Base-by-base conservation (phyloP, 2,797 vertebrate species). In the Taenioides sp. region DNA sequence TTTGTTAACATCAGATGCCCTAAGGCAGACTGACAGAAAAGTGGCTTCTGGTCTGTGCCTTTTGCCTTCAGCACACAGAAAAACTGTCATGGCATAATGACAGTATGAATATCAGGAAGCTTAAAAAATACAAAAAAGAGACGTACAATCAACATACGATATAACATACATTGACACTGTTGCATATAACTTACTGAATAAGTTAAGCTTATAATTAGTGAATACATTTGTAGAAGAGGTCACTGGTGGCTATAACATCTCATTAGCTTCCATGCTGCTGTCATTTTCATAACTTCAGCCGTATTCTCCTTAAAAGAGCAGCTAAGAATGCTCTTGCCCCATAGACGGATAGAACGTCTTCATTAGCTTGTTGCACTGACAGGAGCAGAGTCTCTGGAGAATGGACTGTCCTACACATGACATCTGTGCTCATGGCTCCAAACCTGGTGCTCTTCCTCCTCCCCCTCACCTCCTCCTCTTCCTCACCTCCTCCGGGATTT, bases 351-450 rank as follows among this genome's bases (percentile, higher is more conserved):
- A 43, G 61, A 40, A 43, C 3, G 6, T 43, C 34, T 63, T 43
- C 34, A 40, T 63, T 65, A 65, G 63, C 22, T 49, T 65, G 23
- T 65, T 49, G 63, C 63, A 9, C 40, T 47, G 37, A 65, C 40
- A 47, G 63, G 40, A 47, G 40, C 40, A 49, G 22, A 49, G 14
- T 43, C 40, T 27, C 40, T 25, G 14, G 63, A 11, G 63, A 49
- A 18, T 25, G 23, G 17, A 25, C 37, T 3, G 23, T 49, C 40
- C 40, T 18, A 27, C 37, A 18, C 37, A 49, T 49, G 40, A 49
- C 40, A 49, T 65, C 63, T 65, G 63, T 65, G 63, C 49, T 14
- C 14, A 47, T 1, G 40, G 43, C 22, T 49, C 20, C 22, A 47
- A 47, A 10, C 14, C 63, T 63, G 58, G 12, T 11, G 25, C 31